Conservation (phyloP, 2,113 vertebrate genomes). For the Hippocampus mohnikei region DNA sequence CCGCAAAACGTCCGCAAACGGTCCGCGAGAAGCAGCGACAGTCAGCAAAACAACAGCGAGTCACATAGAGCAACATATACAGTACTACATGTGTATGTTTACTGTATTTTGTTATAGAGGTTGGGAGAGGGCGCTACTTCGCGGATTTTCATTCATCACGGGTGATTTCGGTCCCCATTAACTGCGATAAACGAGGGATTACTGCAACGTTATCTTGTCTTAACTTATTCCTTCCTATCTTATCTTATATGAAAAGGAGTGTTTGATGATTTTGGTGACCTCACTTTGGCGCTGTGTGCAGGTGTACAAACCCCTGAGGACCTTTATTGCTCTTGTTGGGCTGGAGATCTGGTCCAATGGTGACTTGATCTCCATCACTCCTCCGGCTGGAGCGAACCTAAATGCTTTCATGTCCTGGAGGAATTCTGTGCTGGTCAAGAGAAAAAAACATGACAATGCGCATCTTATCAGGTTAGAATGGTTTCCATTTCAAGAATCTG, state of each 20-base stretch:
- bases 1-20: too few relatives aligned
- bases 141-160: too few relatives aligned
- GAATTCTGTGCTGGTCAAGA: constrained; percentile 46
- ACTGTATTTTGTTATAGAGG: too few relatives aligned
- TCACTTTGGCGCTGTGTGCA: constrained; percentile 48
- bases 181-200: too few relatives aligned
- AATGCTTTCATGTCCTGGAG: constrained; percentile 80
- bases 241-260: not conserved
- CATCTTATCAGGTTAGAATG: constrained; percentile 83
- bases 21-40: too few relatives aligned
- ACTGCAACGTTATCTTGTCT: too few relatives aligned
- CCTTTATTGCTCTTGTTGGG: constrained; percentile 80
- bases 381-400: constrained; percentile 66
- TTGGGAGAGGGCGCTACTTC: too few relatives aligned
- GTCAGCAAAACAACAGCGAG: too few relatives aligned
- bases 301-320: constrained; percentile 81
- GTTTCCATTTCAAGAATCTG: not conserved
- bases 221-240: too few relatives aligned
- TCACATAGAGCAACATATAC: too few relatives aligned
- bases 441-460: constrained; percentile 80
- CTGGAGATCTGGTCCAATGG: constrained; percentile 81
- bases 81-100: too few relatives aligned
- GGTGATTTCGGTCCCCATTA: too few relatives aligned
- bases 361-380: constrained; percentile 72
- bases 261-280: not conserved